Conservation (phyloP, 2,888 invertebrate species). For the Philaethria dido region DNA sequence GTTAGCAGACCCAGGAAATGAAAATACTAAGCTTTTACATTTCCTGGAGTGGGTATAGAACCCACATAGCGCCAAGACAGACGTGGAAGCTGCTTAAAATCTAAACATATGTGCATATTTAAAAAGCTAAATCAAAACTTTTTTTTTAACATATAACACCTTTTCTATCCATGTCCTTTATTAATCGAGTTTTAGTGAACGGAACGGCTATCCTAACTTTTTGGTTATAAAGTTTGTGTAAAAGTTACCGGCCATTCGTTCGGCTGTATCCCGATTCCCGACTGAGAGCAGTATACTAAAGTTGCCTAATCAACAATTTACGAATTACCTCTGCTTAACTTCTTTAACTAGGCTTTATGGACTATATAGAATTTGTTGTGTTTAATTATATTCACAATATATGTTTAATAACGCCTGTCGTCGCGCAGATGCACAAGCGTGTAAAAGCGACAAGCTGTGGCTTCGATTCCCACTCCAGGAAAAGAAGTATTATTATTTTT, state of each 20-base stretch:
- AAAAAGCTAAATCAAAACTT: background rate
- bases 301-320: conserved; percentile 3
- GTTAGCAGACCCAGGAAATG: no score
- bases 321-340: background rate
- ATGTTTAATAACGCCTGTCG: no score
- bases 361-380: background rate
- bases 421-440: no score
- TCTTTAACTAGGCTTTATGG: conserved; percentile 4
- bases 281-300: background rate
- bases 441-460: no score
- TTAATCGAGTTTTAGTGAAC: conserved; percentile 4
- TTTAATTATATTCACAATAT: no score
- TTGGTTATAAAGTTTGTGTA: conserved; percentile 6
- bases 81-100: no score
- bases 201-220: background rate
- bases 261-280: background rate
- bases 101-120: background rate
- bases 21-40: no score
- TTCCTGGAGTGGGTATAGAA: no score
- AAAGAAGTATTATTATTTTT: no score
- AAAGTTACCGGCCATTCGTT: background rate
- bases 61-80: no score
- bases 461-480: no score
- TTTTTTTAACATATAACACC: background rate
- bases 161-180: background rate